These are phyloP conservation scores for Stylophora pistillata DNA, from an alignment of 64 coral and sea anemone genomes.

Conservation along the genomic window DNA sequence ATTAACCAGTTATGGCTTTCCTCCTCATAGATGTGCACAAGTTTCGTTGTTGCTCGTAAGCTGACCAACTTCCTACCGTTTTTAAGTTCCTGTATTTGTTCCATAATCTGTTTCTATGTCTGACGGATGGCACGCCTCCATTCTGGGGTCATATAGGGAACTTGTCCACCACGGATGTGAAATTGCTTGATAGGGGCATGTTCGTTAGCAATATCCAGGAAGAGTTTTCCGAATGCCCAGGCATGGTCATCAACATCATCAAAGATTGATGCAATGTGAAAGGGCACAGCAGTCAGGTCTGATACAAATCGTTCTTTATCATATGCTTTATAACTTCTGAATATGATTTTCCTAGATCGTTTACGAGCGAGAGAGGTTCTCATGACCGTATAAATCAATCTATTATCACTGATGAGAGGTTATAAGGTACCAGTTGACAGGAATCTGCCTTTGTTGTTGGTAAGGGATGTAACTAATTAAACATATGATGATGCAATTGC, in stretches of 20 bases:
- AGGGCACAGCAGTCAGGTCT: neutral
- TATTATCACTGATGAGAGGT: conserved; percentile 40
- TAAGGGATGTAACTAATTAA: too few relatives aligned
- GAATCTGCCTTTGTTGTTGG: conserved; percentile 22
- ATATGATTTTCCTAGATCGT: neutral
- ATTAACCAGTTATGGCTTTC: conserved; percentile 3
- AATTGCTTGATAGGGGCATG: neutral
- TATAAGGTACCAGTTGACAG: conserved; percentile 35
- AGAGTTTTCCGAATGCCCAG: neutral
- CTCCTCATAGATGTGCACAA: neutral
- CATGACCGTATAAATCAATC: conserved; percentile 40
- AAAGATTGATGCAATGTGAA: neutral
- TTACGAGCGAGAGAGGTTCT: neutral
- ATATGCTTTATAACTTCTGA: neutral
- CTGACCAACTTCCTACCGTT: neutral
- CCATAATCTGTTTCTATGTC: neutral
- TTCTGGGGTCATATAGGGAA: conserved; percentile 7
- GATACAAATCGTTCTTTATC: neutral
- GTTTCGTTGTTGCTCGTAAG: conserved; percentile 1
- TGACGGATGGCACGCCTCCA: neutral
- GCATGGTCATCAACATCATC: too few relatives aligned
- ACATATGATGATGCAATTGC: too few relatives aligned
- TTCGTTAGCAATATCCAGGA: neutral
- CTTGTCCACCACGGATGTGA: conserved; percentile 5
- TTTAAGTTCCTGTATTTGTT: neutral